These are phyloP conservation scores for Myotis lucifugus DNA, from an alignment of 2,113 vertebrate genomes.

Conservation along the genomic window DNA sequence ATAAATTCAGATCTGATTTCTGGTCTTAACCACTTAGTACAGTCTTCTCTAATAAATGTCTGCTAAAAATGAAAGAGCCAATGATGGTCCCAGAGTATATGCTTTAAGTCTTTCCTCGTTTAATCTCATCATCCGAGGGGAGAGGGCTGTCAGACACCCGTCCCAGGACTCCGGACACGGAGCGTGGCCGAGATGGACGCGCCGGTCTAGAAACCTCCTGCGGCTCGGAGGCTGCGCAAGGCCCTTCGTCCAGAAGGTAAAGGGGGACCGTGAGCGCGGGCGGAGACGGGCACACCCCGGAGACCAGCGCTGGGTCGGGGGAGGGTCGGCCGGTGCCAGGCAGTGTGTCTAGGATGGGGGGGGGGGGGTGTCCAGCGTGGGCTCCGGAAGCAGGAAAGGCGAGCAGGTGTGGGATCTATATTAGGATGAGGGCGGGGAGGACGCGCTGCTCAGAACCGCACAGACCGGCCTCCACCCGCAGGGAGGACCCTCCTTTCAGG, in stretches of 20 bases:
- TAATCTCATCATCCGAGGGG: neutral
- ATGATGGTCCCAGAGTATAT: neutral
- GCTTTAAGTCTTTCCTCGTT: conserved; percentile 26
- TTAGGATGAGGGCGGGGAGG: conserved; percentile 48
- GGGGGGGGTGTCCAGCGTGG: conserved; percentile 51
- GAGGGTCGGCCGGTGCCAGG: neutral
- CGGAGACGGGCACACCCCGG: neutral
- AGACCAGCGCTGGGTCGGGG: neutral
- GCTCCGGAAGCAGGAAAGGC: conserved; percentile 76
- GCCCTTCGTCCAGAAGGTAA: neutral
- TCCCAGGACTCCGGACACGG: neutral
- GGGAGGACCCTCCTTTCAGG: conserved; percentile 46
- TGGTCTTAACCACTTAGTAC: neutral
- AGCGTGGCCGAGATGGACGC: neutral
- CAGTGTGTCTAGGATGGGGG: conserved; percentile 2
- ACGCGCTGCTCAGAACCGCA: neutral
- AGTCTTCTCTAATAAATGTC: neutral
- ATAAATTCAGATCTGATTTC: neutral
- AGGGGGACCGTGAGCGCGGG: neutral
- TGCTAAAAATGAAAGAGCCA: conserved; percentile 11
- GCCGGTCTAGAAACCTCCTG: neutral
- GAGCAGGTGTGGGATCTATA: conserved; percentile 79
- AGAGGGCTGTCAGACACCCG: neutral
- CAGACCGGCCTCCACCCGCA: neutral
- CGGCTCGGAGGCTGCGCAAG: neutral